Evolutionary conservation across 2,888 invertebrate genomes (phyloP).

Genomic region (Ochropleura plecta): DNA sequence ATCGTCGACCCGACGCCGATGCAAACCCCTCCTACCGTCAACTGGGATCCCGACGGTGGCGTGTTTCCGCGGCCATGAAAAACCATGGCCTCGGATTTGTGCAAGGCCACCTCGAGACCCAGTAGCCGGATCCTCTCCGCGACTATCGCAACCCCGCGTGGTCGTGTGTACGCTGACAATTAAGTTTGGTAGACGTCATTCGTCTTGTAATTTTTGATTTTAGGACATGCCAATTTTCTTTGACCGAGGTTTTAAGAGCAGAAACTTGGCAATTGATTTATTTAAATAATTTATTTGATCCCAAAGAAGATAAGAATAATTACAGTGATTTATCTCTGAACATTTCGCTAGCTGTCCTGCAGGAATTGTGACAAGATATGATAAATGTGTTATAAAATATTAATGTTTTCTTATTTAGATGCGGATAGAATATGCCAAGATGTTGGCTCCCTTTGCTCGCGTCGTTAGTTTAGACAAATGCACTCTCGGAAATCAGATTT

Average conservation of each 20-base stretch:
- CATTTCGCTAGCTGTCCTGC: constrained; percentile 3
- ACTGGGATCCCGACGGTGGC: too few relatives aligned
- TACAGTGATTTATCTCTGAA: constrained; percentile 18
- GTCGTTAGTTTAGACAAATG: constrained; percentile 40
- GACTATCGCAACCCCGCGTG: too few relatives aligned
- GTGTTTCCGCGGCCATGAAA: too few relatives aligned
- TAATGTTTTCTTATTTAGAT: constrained; percentile 28
- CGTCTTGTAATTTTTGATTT: neutral
- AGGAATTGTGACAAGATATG: constrained; percentile 9
- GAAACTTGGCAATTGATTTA: neutral
- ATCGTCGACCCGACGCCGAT: too few relatives aligned
- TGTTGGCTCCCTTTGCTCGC: constrained; percentile 36
- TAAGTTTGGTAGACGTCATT: too few relatives aligned
- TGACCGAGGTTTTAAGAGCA: neutral
- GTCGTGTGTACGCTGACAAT: too few relatives aligned
- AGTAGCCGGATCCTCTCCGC: too few relatives aligned
- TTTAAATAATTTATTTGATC: neutral
- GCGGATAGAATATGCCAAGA: constrained; percentile 41
- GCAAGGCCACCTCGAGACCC: too few relatives aligned
- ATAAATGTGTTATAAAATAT: constrained; percentile 48
- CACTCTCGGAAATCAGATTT: constrained; percentile 45
- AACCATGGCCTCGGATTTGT: too few relatives aligned
- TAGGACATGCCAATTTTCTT: too few relatives aligned
- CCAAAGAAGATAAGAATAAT: constrained; percentile 9
- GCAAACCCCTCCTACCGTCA: too few relatives aligned